Percentiles rank a stretch among this genome's conserved stretches.
These are phyloP conservation scores for Chloropsis hardwickii DNA, from an alignment of 2,113 vertebrate species.

Conservation along the genomic window DNA sequence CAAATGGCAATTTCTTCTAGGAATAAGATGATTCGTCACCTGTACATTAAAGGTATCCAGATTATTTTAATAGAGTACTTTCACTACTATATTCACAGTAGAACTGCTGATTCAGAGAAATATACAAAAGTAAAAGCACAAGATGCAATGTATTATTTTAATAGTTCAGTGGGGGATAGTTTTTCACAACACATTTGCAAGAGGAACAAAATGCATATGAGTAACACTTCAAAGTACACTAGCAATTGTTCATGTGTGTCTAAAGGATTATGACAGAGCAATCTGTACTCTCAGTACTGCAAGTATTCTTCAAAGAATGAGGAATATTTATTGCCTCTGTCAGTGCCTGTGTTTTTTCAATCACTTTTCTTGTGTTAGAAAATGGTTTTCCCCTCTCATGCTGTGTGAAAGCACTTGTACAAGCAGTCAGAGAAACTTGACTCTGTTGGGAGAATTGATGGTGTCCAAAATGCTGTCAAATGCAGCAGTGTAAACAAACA, in stretches of 20 bases:
- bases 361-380: neutral
- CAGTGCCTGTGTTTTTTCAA: neutral
- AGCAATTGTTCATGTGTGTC: neutral
- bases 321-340: neutral
- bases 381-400: neutral
- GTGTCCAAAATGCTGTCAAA: neutral
- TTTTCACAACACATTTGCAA: neutral
- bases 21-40: neutral
- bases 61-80: neutral
- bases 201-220: neutral
- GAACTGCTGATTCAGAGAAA: neutral
- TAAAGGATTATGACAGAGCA: neutral
- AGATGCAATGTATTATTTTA: neutral
- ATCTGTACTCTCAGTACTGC: neutral
- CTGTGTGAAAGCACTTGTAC: neutral
- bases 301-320: neutral
- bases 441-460: neutral
- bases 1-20: neutral
- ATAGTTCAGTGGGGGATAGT: neutral
- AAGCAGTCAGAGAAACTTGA: neutral
- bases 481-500: constrained; percentile 16
- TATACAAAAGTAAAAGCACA: neutral
- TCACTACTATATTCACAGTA: neutral
- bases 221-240: neutral
- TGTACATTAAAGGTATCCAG: neutral